Evolutionary conservation across 2,113 vertebrate species (phyloP).

Genomic region (Passer montanus): DNA sequence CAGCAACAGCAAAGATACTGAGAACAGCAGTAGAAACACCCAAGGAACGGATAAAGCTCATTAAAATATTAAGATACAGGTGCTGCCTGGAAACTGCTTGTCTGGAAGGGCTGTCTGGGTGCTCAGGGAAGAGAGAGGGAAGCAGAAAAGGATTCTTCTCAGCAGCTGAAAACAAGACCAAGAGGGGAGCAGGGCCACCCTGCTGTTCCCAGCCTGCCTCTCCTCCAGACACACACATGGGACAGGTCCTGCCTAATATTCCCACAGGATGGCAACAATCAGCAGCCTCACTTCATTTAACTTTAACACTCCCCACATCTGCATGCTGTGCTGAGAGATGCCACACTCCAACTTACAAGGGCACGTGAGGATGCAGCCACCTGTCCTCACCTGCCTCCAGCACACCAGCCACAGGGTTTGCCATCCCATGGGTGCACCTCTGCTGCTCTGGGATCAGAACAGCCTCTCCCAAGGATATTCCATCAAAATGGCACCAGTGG

Average conservation of each 20-base stretch:
- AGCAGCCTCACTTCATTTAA: not conserved
- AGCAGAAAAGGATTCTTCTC: not conserved
- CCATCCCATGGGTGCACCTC: not conserved
- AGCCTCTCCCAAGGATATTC: not conserved
- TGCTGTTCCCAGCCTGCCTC: not conserved
- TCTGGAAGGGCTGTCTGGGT: not conserved
- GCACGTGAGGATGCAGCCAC: not conserved
- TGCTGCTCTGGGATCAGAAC: accelerated
- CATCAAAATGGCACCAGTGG: not conserved
- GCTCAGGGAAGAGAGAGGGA: not conserved
- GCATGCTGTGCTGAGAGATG: not conserved
- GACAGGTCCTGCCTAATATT: not conserved
- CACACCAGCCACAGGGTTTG: accelerated
- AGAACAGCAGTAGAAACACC: not conserved
- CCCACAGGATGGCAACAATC: not conserved
- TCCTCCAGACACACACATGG: not conserved
- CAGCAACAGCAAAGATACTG: not conserved
- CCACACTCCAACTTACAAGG: not conserved
- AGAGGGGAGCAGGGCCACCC: not conserved
- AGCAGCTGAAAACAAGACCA: not conserved
- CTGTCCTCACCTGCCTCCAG: accelerated
- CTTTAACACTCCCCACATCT: not conserved
- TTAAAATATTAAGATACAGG: not conserved
- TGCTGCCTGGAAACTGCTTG: not conserved
- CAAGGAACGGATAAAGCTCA: not conserved